phyloP scores from a whole-genome alignment of 2,797 vertebrate species.

The Molossus molossus region DNA sequence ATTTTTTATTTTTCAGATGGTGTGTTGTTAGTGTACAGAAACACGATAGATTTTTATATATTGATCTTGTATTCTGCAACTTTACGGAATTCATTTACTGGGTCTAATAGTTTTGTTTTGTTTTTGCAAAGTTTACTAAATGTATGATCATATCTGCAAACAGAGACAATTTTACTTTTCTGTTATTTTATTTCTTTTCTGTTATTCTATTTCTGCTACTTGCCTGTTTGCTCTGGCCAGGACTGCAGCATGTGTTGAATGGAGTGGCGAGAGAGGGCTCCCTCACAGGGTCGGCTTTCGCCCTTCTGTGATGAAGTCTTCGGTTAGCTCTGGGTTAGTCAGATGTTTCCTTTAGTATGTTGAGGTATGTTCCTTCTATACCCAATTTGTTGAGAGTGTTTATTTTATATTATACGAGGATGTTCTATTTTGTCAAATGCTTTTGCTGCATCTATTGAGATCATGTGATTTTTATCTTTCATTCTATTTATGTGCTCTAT shows the following conservation, averaged over 20 bases:
- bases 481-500: background rate
- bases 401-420: background rate
- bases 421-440: background rate
- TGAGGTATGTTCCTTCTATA: background rate
- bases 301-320: background rate
- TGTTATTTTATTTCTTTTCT: conserved; percentile 9
- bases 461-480: background rate
- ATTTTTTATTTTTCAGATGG: background rate
- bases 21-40: background rate
- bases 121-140: conserved; percentile 27
- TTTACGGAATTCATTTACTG: background rate
- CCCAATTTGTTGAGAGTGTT: background rate
- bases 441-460: background rate
- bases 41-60: background rate
- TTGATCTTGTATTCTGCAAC: background rate
- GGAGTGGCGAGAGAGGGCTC: background rate
- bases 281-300: background rate
- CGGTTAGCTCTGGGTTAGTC: background rate
- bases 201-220: background rate
- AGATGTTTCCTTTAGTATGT: background rate
- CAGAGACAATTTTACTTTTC: background rate
- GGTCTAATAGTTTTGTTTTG: background rate
- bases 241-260: background rate
- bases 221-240: background rate
- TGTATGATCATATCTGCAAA: background rate